phyloP scores from a whole-genome alignment of 1,140 invertebrate genomes.

The Antheraea pernyi region DNA sequence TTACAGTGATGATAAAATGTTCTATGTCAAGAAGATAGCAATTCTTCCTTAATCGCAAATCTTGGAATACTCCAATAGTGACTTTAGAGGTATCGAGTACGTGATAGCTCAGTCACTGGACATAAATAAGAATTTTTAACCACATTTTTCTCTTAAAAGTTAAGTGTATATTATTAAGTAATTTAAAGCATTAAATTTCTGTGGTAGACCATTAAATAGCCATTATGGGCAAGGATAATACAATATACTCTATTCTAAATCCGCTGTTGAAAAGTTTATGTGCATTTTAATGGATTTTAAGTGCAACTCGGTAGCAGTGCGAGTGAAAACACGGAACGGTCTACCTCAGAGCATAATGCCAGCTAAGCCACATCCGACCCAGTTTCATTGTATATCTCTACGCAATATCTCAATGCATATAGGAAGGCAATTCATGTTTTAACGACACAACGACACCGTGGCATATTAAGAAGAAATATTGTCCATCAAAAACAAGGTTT shows the following conservation, averaged over 20 bases:
- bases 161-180: too few relatives aligned
- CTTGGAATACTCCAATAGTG: too few relatives aligned
- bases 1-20: too few relatives aligned
- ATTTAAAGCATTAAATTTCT: neutral
- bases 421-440: neutral
- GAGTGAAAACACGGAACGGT: neutral
- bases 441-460: too few relatives aligned
- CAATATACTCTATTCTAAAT: conserved; percentile 1
- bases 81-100: too few relatives aligned
- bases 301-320: neutral
- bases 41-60: too few relatives aligned
- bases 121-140: too few relatives aligned
- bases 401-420: neutral
- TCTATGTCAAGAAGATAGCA: too few relatives aligned
- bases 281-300: conserved; percentile 1
- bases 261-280: conserved; percentile 1
- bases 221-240: neutral
- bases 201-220: neutral
- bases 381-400: conserved; percentile 3
- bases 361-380: conserved; percentile 1
- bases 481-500: too few relatives aligned
- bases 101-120: too few relatives aligned
- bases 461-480: too few relatives aligned
- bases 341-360: neutral
- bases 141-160: too few relatives aligned